Evolutionary conservation across 2,113 vertebrate genomes (phyloP).

Genomic region (Ammodramus savannarum): DNA sequence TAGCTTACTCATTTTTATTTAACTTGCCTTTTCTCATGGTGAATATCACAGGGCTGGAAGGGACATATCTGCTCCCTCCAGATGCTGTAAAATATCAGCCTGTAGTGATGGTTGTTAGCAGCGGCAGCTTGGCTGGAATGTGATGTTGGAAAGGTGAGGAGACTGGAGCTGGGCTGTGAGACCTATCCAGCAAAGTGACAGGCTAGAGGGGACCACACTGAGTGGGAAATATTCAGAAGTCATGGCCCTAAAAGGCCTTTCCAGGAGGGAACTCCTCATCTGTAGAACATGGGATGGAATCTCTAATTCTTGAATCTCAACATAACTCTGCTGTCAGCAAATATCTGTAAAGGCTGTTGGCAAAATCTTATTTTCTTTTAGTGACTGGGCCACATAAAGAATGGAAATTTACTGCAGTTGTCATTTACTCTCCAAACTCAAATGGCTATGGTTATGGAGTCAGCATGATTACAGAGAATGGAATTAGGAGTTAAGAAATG

Average conservation of each 20-base stretch:
- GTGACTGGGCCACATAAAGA: background rate
- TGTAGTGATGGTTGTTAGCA: constrained; percentile 6
- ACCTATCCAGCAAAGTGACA: background rate
- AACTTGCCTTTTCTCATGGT: constrained; percentile 24
- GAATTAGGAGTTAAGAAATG: constrained; percentile 57
- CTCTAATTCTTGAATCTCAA: background rate
- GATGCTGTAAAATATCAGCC: background rate
- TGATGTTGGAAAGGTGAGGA: background rate
- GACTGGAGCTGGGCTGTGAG: background rate
- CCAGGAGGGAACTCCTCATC: background rate
- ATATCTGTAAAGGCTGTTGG: background rate
- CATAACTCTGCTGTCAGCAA: background rate
- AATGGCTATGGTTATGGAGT: constrained; percentile 11
- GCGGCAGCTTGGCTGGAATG: background rate
- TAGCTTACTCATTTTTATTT: constrained; percentile 50
- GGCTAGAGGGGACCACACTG: background rate
- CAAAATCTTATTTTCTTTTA: background rate
- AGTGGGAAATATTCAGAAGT: background rate
- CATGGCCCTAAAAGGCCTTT: background rate
- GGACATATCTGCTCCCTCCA: background rate
- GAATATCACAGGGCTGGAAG: background rate
- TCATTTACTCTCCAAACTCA: constrained; percentile 15
- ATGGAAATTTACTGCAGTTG: constrained; percentile 30
- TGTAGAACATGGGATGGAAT: background rate
- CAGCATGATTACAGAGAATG: constrained; percentile 48